These are phyloP conservation scores for Lomographa bimaculata DNA, from an alignment of 2,888 invertebrate genomes.

Conservation along the genomic window DNA sequence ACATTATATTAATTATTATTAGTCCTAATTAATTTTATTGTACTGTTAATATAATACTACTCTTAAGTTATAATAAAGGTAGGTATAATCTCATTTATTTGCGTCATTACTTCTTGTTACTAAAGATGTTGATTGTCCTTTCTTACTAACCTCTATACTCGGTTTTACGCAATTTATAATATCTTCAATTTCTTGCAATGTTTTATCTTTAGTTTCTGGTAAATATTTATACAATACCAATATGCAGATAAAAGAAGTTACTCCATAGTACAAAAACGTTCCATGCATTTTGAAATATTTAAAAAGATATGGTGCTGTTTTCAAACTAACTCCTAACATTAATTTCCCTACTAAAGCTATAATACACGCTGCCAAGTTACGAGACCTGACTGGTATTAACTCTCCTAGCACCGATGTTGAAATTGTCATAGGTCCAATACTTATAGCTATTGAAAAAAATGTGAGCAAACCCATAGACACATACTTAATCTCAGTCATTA, in stretches of 20 bases:
- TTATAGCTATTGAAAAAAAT: conserved; percentile 40
- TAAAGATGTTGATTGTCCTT: too few species aligned
- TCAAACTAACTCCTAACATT: conserved; percentile 28
- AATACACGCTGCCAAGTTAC: conserved; percentile 35
- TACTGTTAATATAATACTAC: too few species aligned
- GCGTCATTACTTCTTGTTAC: too few species aligned
- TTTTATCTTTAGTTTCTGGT: conserved; percentile 55
- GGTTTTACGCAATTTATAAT: too few species aligned
- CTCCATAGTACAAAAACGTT: conserved; percentile 39
- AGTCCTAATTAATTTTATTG: too few species aligned
- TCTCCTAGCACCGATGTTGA: conserved; percentile 39
- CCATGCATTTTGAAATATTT: conserved; percentile 39
- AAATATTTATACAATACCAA: conserved; percentile 41
- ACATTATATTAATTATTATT: too few species aligned
- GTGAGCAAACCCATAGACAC: conserved; percentile 36
- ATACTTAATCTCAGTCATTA: conserved; percentile 38
- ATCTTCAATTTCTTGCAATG: too few species aligned
- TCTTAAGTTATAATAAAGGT: too few species aligned
- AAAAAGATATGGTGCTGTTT: conserved; percentile 42
- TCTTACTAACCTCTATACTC: too few species aligned
- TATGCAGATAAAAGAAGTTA: conserved; percentile 21
- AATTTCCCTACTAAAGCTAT: conserved; percentile 23
- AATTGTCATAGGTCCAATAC: conserved; percentile 45
- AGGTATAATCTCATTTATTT: too few species aligned
- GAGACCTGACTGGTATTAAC: conserved; percentile 40